Conservation (phyloP, 1,140 invertebrate species). For the Polyergus mexicanus region DNA sequence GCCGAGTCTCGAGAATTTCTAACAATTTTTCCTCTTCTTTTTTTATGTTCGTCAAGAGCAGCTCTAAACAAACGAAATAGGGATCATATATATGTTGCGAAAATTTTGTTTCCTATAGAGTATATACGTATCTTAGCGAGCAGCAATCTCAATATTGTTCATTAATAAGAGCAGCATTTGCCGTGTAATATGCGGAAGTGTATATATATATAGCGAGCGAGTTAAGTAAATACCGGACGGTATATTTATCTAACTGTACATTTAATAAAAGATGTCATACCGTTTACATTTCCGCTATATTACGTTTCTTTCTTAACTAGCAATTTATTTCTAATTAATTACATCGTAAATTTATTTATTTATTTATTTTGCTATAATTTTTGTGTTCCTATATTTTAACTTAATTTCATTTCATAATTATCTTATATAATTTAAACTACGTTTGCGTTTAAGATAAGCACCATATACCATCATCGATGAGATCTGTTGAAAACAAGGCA, state of each 20-base stretch:
- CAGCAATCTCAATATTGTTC: background rate
- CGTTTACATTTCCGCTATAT: background rate
- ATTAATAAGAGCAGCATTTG: background rate
- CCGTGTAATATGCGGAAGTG: background rate
- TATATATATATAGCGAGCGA: background rate
- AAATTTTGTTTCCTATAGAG: background rate
- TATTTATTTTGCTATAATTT: no score
- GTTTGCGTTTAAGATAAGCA: background rate
- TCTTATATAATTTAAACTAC: background rate
- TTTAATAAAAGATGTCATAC: conserved; percentile 17
- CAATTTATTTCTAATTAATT: conserved; percentile 10
- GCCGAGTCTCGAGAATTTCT: background rate
- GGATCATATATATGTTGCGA: background rate
- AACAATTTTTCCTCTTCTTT: background rate
- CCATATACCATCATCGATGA: background rate
- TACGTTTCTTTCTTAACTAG: background rate
- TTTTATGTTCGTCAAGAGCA: background rate
- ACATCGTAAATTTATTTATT: background rate
- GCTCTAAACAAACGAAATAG: background rate
- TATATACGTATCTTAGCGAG: background rate
- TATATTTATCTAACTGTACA: conserved; percentile 18
- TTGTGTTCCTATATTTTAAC: no score
- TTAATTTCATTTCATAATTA: no score
- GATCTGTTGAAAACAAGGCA: background rate
- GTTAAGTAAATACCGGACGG: background rate